These are phyloP conservation scores for Chlamydotis undulata DNA, from an alignment of 2,113 vertebrate genomes.

Conservation along the genomic window DNA sequence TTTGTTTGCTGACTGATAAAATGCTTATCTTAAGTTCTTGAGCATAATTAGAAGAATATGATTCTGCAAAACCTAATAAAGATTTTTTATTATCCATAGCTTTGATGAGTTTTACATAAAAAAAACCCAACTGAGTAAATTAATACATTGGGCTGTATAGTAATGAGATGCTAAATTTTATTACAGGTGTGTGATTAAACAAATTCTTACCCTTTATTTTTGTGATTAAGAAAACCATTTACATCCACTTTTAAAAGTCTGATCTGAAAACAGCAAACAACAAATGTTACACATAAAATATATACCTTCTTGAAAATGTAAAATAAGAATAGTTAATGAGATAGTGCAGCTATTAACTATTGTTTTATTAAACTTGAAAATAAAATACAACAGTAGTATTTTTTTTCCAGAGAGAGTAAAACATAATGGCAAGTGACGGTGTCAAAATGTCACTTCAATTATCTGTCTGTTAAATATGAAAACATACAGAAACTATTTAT, in stretches of 20 bases:
- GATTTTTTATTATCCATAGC: background rate
- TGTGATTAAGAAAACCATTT: background rate
- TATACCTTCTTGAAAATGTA: background rate
- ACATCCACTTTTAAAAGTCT: background rate
- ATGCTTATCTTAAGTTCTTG: background rate
- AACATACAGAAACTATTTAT: background rate
- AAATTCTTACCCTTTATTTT: background rate
- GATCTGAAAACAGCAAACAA: background rate
- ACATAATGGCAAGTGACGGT: conserved; percentile 31
- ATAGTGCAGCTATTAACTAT: background rate
- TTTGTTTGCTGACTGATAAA: background rate
- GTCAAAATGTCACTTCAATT: conserved; percentile 19
- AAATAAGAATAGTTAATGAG: background rate
- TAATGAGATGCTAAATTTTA: background rate
- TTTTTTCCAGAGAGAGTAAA: conserved; percentile 12
- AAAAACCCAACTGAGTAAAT: background rate
- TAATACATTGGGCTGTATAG: background rate
- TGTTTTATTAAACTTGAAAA: conserved; percentile 69
- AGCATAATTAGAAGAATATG: background rate
- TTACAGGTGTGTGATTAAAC: background rate
- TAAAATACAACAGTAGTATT: conserved; percentile 65
- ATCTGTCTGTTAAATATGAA: conserved; percentile 12
- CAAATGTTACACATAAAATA: background rate
- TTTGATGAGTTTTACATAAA: background rate
- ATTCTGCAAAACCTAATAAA: background rate